A percentile compares a stretch with the other conserved stretches of the same genome.
Evolutionary conservation across 2,888 invertebrate genomes (phyloP).

Genomic region (Tholera decimalis): DNA sequence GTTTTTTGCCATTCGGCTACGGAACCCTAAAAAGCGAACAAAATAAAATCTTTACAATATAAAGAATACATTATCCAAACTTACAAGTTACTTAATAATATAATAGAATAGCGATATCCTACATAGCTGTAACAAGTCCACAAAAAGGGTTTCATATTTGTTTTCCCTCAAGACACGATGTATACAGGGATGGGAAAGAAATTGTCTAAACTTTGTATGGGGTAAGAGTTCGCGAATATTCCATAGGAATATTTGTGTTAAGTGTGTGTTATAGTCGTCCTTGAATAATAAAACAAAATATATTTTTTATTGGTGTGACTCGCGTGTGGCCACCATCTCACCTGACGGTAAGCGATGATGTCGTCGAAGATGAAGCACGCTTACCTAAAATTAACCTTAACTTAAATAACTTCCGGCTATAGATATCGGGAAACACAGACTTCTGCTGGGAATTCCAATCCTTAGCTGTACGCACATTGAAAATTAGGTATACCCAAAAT

Average conservation of each 20-base stretch:
- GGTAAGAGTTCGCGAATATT: constrained; percentile 38
- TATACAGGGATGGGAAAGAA: constrained; percentile 34
- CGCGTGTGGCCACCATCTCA: too few species aligned
- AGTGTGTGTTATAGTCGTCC: constrained; percentile 10
- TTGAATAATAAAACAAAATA: constrained; percentile 8
- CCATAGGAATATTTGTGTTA: constrained; percentile 6
- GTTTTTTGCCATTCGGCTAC: too few species aligned
- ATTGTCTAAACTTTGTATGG: constrained; percentile 51
- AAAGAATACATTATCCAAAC: constrained; percentile 8
- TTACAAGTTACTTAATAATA: constrained; percentile 28
- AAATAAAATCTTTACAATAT: not conserved
- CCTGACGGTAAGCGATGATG: too few species aligned
- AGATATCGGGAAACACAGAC: too few species aligned
- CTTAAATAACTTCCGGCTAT: too few species aligned
- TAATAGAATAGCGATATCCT: constrained; percentile 34
- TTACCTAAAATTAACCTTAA: too few species aligned
- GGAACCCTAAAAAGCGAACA: too few species aligned
- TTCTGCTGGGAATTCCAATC: too few species aligned
- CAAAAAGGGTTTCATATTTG: constrained; percentile 48
- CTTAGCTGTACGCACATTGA: too few species aligned
- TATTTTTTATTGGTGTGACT: too few species aligned
- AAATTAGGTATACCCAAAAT: too few species aligned
- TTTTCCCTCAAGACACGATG: constrained; percentile 30
- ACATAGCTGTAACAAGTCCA: constrained; percentile 48
- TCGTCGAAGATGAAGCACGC: too few species aligned